Evolutionary conservation across 2,797 vertebrate genomes (phyloP).

Genomic region (Arnoldichthys spilopterus): DNA sequence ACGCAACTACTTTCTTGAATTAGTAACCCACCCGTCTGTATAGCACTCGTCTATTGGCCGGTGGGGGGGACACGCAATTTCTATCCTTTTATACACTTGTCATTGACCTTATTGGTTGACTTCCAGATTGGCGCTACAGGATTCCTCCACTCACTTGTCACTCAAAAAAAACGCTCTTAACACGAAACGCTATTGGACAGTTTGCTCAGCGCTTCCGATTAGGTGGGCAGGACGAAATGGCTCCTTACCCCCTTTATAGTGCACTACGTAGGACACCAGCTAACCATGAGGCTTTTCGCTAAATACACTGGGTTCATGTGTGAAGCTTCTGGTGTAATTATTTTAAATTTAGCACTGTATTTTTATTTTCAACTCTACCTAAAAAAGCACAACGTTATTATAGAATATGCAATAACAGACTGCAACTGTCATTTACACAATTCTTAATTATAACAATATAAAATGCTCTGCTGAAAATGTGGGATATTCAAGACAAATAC

Average conservation of each 20-base stretch:
- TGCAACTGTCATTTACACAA: not conserved
- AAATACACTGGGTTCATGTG: not conserved
- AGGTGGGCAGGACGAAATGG: not conserved
- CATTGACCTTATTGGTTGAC: slow-evolving; percentile 45
- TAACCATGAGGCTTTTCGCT: not conserved
- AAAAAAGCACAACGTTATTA: no score
- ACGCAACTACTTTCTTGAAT: slow-evolving; percentile 24
- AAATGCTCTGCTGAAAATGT: not conserved
- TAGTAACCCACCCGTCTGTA: slow-evolving; percentile 38
- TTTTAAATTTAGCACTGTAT: not conserved
- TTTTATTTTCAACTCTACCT: no score
- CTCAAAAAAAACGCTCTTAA: not conserved
- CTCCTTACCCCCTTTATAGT: not conserved
- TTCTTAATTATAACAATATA: not conserved
- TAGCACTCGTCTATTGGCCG: slow-evolving; percentile 38
- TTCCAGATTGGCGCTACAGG: not conserved
- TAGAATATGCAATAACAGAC: not conserved
- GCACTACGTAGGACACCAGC: not conserved
- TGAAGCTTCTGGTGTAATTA: not conserved
- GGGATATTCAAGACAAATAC: slow-evolving; percentile 8
- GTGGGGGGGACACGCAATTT: not conserved
- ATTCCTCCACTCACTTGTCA: slow-evolving; percentile 30
- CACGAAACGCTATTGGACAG: not conserved
- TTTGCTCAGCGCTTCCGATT: not conserved
- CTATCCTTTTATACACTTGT: not conserved